A percentile compares a stretch with the other conserved stretches of the same genome.
Evolutionary conservation across 2,113 vertebrate genomes (phyloP).

Genomic region (Fregetta grallaria): DNA sequence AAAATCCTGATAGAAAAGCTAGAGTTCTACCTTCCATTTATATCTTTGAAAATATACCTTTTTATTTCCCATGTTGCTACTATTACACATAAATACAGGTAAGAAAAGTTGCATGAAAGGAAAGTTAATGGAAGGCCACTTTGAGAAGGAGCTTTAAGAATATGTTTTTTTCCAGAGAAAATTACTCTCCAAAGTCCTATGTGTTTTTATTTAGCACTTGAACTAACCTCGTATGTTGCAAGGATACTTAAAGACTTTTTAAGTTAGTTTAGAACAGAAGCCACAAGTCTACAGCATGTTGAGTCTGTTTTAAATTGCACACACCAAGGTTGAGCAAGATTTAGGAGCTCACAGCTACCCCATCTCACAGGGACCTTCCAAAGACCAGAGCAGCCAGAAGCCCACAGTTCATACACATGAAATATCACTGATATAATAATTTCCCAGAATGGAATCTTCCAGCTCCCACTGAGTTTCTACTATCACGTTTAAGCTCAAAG

Average conservation of each 20-base stretch:
- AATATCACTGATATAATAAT: not conserved
- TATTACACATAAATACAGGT: not conserved
- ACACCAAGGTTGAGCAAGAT: not conserved
- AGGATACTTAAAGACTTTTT: not conserved
- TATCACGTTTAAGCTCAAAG: not conserved
- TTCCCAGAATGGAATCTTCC: not conserved
- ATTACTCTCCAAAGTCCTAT: not conserved
- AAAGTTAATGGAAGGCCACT: not conserved
- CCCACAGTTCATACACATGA: not conserved
- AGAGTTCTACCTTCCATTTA: not conserved
- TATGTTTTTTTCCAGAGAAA: not conserved
- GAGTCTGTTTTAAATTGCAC: not conserved
- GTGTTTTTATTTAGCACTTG: not conserved
- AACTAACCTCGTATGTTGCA: not conserved
- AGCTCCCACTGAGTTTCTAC: not conserved
- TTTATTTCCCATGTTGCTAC: not conserved
- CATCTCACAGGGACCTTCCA: not conserved
- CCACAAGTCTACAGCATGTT: not conserved
- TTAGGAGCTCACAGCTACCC: not conserved
- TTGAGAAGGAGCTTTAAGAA: not conserved
- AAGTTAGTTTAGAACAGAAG: not conserved
- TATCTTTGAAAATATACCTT: not conserved
- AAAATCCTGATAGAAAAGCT: not conserved
- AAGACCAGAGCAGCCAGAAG: not conserved
- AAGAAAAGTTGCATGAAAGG: not conserved